These are phyloP conservation scores for Strigamia maritima DNA, from an alignment of 2,888 invertebrate genomes.

Conservation along the genomic window DNA sequence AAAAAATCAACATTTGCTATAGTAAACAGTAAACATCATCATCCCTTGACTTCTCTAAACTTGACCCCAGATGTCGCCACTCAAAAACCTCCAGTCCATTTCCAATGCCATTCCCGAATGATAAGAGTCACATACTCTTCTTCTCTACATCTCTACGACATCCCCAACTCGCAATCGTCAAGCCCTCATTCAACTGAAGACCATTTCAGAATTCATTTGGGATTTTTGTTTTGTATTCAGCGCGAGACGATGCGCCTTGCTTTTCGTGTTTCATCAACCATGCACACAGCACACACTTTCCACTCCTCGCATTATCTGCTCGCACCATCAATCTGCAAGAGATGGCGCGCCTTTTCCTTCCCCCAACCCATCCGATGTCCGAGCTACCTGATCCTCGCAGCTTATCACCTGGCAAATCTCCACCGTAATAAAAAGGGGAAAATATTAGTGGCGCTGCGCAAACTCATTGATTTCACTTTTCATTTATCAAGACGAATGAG, in stretches of 20 bases:
- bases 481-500: conserved; percentile 5
- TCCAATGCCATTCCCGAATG: no score
- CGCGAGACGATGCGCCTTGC: neutral
- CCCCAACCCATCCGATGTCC: neutral
- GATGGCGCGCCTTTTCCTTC: neutral
- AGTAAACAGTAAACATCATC: no score
- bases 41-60: no score
- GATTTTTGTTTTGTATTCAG: conserved; percentile 18
- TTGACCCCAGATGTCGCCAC: no score
- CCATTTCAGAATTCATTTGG: neutral
- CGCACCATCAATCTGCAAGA: neutral
- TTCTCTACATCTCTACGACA: neutral
- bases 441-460: neutral
- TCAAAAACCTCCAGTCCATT: no score
- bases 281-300: neutral
- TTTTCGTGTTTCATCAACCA: neutral
- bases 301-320: neutral
- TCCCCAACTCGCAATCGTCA: neutral
- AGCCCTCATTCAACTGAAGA: neutral
- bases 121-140: neutral
- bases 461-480: conserved; percentile 18
- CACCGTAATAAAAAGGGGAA: neutral
- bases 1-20: no score
- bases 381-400: neutral
- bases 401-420: conserved; percentile 20